These are phyloP conservation scores for Chironomus striatipennis DNA, from an alignment of 1,140 invertebrate species.

Conservation along the genomic window DNA sequence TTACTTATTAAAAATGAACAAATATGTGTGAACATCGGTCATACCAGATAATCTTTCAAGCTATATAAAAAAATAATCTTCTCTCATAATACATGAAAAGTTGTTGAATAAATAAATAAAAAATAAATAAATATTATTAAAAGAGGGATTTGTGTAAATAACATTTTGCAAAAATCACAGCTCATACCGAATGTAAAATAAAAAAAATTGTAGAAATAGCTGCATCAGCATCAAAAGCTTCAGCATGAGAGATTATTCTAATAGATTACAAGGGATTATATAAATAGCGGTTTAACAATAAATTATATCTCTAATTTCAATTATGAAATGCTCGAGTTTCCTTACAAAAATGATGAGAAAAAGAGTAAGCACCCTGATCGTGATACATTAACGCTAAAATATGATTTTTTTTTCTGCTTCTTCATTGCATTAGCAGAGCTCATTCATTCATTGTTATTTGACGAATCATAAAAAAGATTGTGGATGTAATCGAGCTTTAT, in stretches of 20 bases:
- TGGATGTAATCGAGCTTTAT: too few relatives aligned
- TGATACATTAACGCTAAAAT: too few relatives aligned
- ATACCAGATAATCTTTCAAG: too few relatives aligned
- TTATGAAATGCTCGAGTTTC: not conserved
- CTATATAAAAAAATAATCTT: too few relatives aligned
- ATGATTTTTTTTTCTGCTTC: too few relatives aligned
- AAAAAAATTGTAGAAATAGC: not conserved
- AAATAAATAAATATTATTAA: not conserved
- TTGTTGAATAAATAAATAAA: not conserved
- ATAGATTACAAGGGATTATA: too few relatives aligned
- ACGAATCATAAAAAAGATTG: not conserved
- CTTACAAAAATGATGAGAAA: too few relatives aligned
- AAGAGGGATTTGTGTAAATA: constrained; percentile 24
- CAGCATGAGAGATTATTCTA: not conserved
- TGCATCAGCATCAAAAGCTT: not conserved
- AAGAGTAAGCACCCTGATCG: not conserved
- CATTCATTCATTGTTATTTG: too few relatives aligned
- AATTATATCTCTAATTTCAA: constrained; percentile 1
- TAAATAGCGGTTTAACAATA: not conserved
- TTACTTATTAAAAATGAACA: too few relatives aligned
- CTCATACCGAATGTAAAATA: constrained; percentile 28
- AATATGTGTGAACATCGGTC: too few relatives aligned
- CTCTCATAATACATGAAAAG: too few relatives aligned
- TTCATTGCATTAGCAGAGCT: too few relatives aligned
- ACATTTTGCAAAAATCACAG: constrained; percentile 27